A percentile compares a stretch with the other conserved stretches of the same genome.
These are phyloP conservation scores for Mesocricetus auratus DNA, from an alignment of 2,113 vertebrate genomes.

Conservation along the genomic window DNA sequence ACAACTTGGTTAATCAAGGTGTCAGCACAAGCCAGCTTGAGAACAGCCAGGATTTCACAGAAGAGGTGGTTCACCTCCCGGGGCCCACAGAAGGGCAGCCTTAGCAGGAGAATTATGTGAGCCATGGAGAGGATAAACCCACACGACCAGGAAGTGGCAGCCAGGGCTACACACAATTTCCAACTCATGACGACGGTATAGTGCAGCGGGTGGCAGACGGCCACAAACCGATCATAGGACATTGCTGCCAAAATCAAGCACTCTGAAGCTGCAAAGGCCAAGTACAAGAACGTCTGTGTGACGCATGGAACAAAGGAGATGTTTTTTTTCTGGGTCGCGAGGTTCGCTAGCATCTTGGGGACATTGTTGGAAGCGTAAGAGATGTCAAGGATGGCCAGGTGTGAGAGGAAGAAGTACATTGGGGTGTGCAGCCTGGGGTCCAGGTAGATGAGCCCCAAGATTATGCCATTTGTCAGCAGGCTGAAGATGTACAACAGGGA, in stretches of 20 bases:
- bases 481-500: constrained; percentile 43
- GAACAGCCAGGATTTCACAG: constrained; percentile 80
- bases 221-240: constrained; percentile 71
- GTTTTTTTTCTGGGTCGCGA: neutral
- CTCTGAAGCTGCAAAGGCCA: constrained; percentile 38
- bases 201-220: constrained; percentile 70
- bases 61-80: constrained; percentile 75
- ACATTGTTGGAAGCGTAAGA: constrained; percentile 70
- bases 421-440: constrained; percentile 45
- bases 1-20: constrained; percentile 62
- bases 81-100: constrained; percentile 75
- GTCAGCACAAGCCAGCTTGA: constrained; percentile 79
- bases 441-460: constrained; percentile 64
- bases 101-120: constrained; percentile 58
- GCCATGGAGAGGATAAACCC: constrained; percentile 64
- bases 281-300: constrained; percentile 42
- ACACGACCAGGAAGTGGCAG: constrained; percentile 60
- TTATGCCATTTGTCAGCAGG: constrained; percentile 54
- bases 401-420: constrained; percentile 74
- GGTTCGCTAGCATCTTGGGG: constrained; percentile 67
- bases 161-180: constrained; percentile 5
- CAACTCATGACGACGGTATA: constrained; percentile 64
- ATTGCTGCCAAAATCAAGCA: constrained; percentile 66
- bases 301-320: constrained; percentile 49
- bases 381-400: constrained; percentile 65